phyloP scores from a whole-genome alignment of 2,113 vertebrate species.

The Sinocyclocheilus grahami region DNA sequence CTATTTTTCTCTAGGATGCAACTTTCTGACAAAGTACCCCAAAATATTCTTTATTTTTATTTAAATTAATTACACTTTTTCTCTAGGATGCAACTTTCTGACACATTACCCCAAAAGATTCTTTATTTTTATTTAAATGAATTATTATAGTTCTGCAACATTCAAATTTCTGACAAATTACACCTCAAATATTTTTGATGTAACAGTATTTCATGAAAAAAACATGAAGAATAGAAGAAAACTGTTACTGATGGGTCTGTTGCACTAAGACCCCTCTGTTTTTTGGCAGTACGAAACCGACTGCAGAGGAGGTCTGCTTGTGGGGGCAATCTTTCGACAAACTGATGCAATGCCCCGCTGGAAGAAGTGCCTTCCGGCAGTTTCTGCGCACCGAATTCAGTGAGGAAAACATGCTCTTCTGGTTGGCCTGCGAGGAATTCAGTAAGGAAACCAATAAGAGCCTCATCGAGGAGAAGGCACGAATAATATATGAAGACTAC shows the following conservation, averaged over 20 bases:
- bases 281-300: constrained; percentile 81
- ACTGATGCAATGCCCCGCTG: constrained; percentile 88
- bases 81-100: neutral
- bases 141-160: neutral
- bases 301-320: constrained; percentile 85
- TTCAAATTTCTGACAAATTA: neutral
- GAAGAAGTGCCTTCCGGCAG: constrained; percentile 90
- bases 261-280: neutral
- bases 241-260: neutral
- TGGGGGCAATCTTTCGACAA: constrained; percentile 99
- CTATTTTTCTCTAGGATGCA: neutral
- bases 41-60: neutral
- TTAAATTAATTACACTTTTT: neutral
- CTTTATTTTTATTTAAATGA: neutral
- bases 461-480: constrained; percentile 88
- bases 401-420: constrained; percentile 99
- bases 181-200: neutral
- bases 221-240: neutral
- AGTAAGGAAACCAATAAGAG: constrained; percentile 86
- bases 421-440: constrained; percentile 96
- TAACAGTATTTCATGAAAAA: neutral
- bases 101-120: neutral
- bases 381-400: constrained; percentile 98
- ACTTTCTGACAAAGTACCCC: neutral
- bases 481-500: constrained; percentile 95